Evolutionary conservation across 2,888 invertebrate species (phyloP).

Genomic region (Rosalia funebris): DNA sequence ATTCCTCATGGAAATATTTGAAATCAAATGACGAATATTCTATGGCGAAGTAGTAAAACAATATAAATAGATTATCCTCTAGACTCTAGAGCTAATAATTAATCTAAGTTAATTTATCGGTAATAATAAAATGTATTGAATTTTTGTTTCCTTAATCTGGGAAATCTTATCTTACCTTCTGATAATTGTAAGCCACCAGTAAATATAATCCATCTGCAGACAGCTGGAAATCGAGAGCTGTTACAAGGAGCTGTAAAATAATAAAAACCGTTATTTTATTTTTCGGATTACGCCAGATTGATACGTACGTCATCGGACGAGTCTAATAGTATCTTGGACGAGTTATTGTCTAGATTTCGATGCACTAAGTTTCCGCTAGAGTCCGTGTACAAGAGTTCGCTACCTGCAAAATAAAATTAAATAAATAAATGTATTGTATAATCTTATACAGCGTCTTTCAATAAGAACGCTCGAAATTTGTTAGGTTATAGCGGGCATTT

Average conservation of each 20-base stretch:
- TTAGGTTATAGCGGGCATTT: no score
- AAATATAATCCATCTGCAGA: conserved; percentile 75
- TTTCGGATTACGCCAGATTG: conserved; percentile 14
- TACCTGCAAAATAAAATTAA: conserved; percentile 66
- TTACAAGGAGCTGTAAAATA: conserved; percentile 56
- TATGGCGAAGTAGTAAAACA: no score
- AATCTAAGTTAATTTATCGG: no score
- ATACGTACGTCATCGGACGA: conserved; percentile 49
- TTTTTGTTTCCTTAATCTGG: neutral
- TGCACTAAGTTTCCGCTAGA: conserved; percentile 69
- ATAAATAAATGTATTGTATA: no score
- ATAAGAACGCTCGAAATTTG: no score
- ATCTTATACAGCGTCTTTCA: no score
- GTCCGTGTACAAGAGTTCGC: conserved; percentile 73
- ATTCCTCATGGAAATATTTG: no score
- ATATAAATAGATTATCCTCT: no score
- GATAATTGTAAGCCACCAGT: conserved; percentile 71
- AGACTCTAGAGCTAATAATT: no score
- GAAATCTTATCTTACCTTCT: conserved; percentile 67
- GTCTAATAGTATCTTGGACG: conserved; percentile 44
- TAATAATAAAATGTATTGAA: no score
- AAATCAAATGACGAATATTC: no score
- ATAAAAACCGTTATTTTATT: conserved; percentile 1
- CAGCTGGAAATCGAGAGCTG: conserved; percentile 68
- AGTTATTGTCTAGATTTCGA: conserved; percentile 63